Conservation (phyloP, 2,113 vertebrate genomes). For the Hemichromis elongatus region DNA sequence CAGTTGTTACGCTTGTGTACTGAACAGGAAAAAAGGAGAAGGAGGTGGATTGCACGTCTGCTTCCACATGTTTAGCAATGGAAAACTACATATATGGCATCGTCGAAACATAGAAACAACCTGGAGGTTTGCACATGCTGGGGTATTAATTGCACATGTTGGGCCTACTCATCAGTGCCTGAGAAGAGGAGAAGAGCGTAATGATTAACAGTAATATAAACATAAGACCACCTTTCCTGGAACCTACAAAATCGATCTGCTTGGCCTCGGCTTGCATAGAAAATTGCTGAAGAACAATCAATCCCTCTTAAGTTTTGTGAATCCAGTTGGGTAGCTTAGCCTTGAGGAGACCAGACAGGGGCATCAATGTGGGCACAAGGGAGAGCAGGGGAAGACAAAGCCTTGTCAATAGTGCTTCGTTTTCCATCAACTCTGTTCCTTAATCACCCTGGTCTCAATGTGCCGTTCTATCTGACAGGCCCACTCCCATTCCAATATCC, state of each 20-base stretch:
- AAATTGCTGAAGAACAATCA: conserved; percentile 71
- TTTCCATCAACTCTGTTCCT: conserved; percentile 74
- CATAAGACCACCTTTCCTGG: conserved; percentile 62
- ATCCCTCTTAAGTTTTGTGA: conserved; percentile 70
- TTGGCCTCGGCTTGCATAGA: conserved; percentile 53
- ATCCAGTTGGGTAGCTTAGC: conserved; percentile 63
- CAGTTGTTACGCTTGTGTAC: conserved; percentile 14
- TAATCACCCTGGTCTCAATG: conserved; percentile 73
- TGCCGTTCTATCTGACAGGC: conserved; percentile 47
- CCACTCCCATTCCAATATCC: conserved; percentile 65
- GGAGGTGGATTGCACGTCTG: background rate
- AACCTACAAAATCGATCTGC: conserved; percentile 62
- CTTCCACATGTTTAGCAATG: background rate
- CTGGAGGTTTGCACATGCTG: background rate
- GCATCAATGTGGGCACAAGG: conserved; percentile 54
- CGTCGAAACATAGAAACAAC: conserved; percentile 9
- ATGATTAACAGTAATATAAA: conserved; percentile 70
- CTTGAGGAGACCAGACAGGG: conserved; percentile 52
- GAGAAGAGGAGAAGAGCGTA: conserved; percentile 50
- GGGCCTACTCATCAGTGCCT: conserved; percentile 38
- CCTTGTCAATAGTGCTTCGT: conserved; percentile 69
- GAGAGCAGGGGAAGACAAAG: conserved; percentile 65
- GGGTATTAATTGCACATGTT: conserved; percentile 35
- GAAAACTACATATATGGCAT: background rate
- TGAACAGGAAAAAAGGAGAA: background rate